Base-by-base conservation (phyloP, 1,140 invertebrate species). In the Propsilocerus akamusi region DNA sequence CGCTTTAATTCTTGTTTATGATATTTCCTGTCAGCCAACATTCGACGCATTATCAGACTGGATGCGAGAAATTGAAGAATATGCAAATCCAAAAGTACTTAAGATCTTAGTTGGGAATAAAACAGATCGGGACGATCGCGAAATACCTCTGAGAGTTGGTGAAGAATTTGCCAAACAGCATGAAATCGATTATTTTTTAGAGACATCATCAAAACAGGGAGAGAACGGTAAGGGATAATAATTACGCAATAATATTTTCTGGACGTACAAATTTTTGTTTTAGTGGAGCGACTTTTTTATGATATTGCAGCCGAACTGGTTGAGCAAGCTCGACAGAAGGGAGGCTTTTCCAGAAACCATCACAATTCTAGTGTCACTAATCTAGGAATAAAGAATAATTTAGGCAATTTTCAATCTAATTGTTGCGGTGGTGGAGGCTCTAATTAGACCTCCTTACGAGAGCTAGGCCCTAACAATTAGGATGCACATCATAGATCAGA, bases 171-270 rank as follows among this genome's bases (percentile, higher is more conserved):
- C 92, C 30, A 82, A 90, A 62, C 76, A 84, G 55, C 88, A 96
- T 65, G 86, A 89, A 56, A 97, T 97, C 91, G n/a, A n/a, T n/a
- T 92, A 93, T 67, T 94, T 97, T 68, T 78, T 97, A 62, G 95
- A 99, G 74, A 97, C 95, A 23, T 97, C 93, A 25, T 94, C 95
- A 11, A 97, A 97, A 70, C 91, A 97, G 69, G 89, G 92, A 25
- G 90, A 94, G 58, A 97, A 97, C 72, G 94, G n/a, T n/a, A n/a
- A n/a, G n/a, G n/a, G n/a, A n/a, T n/a, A n/a, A n/a, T n/a, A n/a
- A n/a, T n/a, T n/a, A n/a, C n/a, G n/a, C n/a, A n/a, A n/a, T n/a
- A n/a, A n/a, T n/a, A n/a, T n/a, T n/a, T n/a, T n/a, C n/a, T n/a
- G n/a, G n/a, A n/a, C n/a, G n/a, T n/a, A n/a, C n/a, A n/a, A n/a